Conservation (phyloP, 2,797 vertebrate genomes). For the Rachycentron canadum region DNA sequence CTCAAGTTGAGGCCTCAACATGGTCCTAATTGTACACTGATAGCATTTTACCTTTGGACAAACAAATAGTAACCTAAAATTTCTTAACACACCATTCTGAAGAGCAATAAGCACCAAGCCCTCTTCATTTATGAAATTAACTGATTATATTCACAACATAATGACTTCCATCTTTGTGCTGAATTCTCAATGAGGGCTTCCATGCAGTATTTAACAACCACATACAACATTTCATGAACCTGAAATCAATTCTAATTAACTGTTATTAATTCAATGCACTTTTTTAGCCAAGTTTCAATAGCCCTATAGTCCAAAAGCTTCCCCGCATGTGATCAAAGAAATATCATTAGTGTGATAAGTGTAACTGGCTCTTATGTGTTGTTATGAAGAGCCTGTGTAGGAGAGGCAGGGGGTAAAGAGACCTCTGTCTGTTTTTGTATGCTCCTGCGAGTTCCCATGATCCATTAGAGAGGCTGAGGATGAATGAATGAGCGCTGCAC, state of each 20-base stretch:
- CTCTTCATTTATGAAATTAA: no score
- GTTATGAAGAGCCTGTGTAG: constrained; percentile 22
- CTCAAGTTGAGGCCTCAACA: constrained; percentile 34
- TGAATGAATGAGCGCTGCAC: constrained; percentile 80
- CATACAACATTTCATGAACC: constrained; percentile 35
- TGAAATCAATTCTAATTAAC: constrained; percentile 45
- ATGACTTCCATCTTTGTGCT: constrained; percentile 19
- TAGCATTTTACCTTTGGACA: constrained; percentile 17
- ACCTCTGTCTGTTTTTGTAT: constrained; percentile 77
- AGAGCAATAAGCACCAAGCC: no score
- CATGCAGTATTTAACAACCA: constrained; percentile 32
- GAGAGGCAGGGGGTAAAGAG: constrained; percentile 34
- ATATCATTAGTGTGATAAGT: constrained; percentile 23
- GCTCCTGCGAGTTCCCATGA: constrained; percentile 74
- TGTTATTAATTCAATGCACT: constrained; percentile 20
- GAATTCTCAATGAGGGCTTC: constrained; percentile 56
- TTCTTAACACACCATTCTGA: constrained; percentile 2
- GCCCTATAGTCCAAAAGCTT: neutral
- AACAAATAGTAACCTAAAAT: constrained; percentile 21
- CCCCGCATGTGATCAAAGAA: constrained; percentile 10
- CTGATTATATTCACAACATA: constrained; percentile 32
- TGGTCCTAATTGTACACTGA: neutral
- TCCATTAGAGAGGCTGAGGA: constrained; percentile 77
- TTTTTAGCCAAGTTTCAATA: constrained; percentile 9
- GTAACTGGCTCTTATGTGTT: neutral